Evolutionary conservation across 2,888 invertebrate genomes (phyloP).

Genomic region (Troides oblongomaculatus): DNA sequence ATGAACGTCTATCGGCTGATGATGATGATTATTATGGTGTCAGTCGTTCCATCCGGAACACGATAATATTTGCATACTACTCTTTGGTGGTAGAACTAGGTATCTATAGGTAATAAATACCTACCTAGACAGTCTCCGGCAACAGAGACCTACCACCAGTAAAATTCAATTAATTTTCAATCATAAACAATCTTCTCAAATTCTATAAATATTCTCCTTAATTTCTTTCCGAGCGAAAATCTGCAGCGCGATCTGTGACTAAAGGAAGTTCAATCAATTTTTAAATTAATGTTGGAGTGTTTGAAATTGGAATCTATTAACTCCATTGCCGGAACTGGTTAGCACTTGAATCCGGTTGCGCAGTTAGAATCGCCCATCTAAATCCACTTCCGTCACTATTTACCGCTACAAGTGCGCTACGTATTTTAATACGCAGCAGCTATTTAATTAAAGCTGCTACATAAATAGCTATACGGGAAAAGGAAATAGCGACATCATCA

Average conservation of each 20-base stretch:
- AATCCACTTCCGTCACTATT: conserved; percentile 21
- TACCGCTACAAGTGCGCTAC: conserved; percentile 20
- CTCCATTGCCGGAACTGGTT: conserved; percentile 13
- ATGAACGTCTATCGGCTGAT: too few relatives aligned
- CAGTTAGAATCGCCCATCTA: conserved; percentile 11
- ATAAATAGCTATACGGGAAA: not conserved
- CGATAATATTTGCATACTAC: too few relatives aligned
- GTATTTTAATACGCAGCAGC: not conserved
- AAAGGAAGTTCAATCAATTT: not conserved
- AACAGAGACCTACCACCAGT: too few relatives aligned
- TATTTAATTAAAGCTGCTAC: conserved; percentile 3
- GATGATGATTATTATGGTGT: too few relatives aligned
- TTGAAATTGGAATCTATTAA: conserved; percentile 14
- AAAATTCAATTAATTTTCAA: too few relatives aligned
- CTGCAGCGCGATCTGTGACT: not conserved
- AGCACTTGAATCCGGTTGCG: conserved; percentile 14
- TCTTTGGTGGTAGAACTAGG: too few relatives aligned
- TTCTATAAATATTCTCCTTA: not conserved
- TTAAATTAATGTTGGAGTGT: not conserved
- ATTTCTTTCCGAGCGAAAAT: not conserved
- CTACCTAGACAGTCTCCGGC: too few relatives aligned
- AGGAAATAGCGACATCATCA: too few relatives aligned
- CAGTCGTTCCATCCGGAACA: too few relatives aligned
- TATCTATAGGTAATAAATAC: too few relatives aligned
- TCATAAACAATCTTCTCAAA: not conserved